Percentiles rank a stretch among this genome's conserved stretches.
Conservation (phyloP, 2,797 vertebrate genomes). For the Mastacembelus armatus region DNA sequence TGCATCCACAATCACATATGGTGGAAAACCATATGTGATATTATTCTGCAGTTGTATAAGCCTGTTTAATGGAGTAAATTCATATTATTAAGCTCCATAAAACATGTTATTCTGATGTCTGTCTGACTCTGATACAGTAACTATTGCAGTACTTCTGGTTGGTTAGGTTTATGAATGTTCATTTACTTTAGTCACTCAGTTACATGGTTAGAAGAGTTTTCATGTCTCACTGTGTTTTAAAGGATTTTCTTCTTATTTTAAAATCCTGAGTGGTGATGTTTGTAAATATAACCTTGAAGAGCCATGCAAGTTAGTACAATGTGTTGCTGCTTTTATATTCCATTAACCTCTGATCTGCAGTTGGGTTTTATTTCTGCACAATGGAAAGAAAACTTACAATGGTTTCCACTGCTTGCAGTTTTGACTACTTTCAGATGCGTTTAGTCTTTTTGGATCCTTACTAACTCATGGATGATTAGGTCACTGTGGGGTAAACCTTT, state of each 20-base stretch:
- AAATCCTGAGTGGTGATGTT: neutral
- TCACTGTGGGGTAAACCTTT: neutral
- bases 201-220: neutral
- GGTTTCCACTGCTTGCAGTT: neutral
- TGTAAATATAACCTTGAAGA: neutral
- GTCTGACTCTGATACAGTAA: neutral
- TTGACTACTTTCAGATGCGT: neutral
- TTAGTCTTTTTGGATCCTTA: slow-evolving; percentile 2
- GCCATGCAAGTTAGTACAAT: neutral
- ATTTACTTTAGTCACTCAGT: neutral
- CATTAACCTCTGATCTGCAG: neutral
- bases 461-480: slow-evolving; percentile 21
- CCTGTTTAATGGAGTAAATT: neutral
- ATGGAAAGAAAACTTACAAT: neutral
- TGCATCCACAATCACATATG: neutral
- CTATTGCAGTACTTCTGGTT: neutral
- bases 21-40: neutral
- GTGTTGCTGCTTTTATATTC: neutral
- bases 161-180: neutral
- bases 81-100: neutral
- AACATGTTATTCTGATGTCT: neutral
- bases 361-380: neutral
- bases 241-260: neutral
- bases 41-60: neutral
- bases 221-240: neutral